Evolutionary conservation across 2,113 vertebrate species (phyloP).

Genomic region (Pelusios castaneus): DNA sequence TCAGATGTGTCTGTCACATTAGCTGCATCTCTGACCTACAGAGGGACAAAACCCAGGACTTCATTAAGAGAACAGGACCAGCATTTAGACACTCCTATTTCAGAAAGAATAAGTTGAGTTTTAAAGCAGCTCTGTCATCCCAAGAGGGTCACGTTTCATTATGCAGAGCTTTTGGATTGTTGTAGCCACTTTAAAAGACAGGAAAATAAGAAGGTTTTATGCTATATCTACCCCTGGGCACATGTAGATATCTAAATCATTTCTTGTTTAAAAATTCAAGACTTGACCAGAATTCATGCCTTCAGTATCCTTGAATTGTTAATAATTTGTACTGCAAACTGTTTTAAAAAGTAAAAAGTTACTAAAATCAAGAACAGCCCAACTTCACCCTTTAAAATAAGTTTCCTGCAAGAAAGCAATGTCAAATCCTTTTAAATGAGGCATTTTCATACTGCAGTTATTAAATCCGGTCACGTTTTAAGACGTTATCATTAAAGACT

Average conservation of each 20-base stretch:
- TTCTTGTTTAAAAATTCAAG: not conserved
- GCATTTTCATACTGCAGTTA: not conserved
- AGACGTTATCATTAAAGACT: not conserved
- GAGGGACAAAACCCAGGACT: not conserved
- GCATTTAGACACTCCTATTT: not conserved
- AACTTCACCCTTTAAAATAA: not conserved
- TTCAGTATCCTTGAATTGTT: not conserved
- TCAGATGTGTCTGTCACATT: not conserved
- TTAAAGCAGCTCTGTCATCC: not conserved
- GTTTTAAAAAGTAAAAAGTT: not conserved
- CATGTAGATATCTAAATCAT: not conserved
- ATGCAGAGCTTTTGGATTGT: not conserved
- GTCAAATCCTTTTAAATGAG: not conserved
- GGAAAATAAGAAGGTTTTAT: not conserved
- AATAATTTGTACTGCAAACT: not conserved
- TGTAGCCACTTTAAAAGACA: not conserved
- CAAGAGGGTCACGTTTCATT: not conserved
- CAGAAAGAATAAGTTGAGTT: not conserved
- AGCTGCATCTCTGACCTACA: not conserved
- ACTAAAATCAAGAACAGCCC: not conserved
- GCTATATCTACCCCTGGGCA: not conserved
- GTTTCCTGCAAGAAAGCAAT: not conserved
- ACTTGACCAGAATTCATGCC: not conserved
- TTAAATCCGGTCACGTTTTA: not conserved
- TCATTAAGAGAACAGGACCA: not conserved